Evolutionary conservation across 2,797 vertebrate species (phyloP).

Genomic region (Melanotaenia boesemani): DNA sequence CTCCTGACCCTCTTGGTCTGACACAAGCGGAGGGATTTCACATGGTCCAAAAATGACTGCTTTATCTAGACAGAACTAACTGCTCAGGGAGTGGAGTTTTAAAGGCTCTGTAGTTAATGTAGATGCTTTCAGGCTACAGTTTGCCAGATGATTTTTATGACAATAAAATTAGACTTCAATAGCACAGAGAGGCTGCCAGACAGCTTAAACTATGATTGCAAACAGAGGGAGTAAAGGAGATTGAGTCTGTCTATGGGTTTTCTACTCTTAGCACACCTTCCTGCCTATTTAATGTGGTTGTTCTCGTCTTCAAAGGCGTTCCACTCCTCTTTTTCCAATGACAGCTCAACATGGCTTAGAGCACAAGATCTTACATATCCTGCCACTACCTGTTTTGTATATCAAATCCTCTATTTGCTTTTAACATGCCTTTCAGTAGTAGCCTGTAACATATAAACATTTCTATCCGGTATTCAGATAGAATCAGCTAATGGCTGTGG

Average conservation of each 20-base stretch:
- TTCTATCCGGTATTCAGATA: slow-evolving; percentile 78
- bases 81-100: slow-evolving; percentile 42
- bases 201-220: slow-evolving; percentile 68
- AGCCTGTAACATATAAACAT: slow-evolving; percentile 81
- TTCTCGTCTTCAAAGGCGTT: slow-evolving; percentile 71
- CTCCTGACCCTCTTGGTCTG: slow-evolving; percentile 71
- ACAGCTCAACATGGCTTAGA: slow-evolving; percentile 67
- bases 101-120: slow-evolving; percentile 43
- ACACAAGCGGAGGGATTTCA: slow-evolving; percentile 57
- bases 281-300: slow-evolving; percentile 68
- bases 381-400: slow-evolving; percentile 69
- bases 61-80: slow-evolving; percentile 43
- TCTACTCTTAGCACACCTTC: slow-evolving; percentile 69
- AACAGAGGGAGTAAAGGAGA: slow-evolving; percentile 63
- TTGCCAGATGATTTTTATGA: slow-evolving; percentile 78
- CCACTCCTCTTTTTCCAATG: slow-evolving; percentile 61
- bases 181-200: slow-evolving; percentile 66
- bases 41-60: slow-evolving; percentile 46
- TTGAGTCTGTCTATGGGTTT: slow-evolving; percentile 66
- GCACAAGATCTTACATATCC: slow-evolving; percentile 59
- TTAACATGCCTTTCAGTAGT: slow-evolving; percentile 80
- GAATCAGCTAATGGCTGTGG: slow-evolving; percentile 82
- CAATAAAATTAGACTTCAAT: slow-evolving; percentile 78
- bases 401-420: slow-evolving; percentile 74
- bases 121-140: slow-evolving; percentile 55